Conservation (phyloP, 2,888 invertebrate genomes). For the Ctenicera cuprea region DNA sequence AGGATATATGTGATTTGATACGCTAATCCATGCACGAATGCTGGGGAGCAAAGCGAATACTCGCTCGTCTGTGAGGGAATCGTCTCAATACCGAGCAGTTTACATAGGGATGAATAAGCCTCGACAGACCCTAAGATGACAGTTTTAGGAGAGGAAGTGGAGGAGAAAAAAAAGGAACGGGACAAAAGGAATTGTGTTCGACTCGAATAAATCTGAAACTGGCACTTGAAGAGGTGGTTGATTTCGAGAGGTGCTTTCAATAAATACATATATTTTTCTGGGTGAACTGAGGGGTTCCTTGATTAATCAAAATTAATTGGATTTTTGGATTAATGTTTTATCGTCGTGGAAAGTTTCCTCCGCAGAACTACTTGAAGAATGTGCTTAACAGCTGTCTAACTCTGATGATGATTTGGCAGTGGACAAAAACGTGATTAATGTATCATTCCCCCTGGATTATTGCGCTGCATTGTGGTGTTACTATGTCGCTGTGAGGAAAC, state of each 20-base stretch:
- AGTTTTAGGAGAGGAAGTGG: slow-evolving; percentile 15
- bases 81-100: slow-evolving; percentile 28
- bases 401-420: slow-evolving; percentile 20
- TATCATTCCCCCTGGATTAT: slow-evolving; percentile 10
- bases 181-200: background rate
- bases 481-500: background rate
- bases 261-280: background rate
- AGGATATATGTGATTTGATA: slow-evolving; percentile 53
- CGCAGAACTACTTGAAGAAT: slow-evolving; percentile 8
- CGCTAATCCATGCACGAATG: slow-evolving; percentile 51
- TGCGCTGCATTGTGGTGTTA: background rate
- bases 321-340: slow-evolving; percentile 21
- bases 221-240: background rate
- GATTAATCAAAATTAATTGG: slow-evolving; percentile 17
- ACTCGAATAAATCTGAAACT: slow-evolving; percentile 16
- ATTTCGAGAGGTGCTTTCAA: background rate
- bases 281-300: background rate
- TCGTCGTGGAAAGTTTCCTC: slow-evolving; percentile 28
- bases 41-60: slow-evolving; percentile 41
- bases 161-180: slow-evolving; percentile 19
- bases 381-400: slow-evolving; percentile 34
- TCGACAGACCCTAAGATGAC: slow-evolving; percentile 18
- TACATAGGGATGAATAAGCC: slow-evolving; percentile 25
- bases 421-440: slow-evolving; percentile 23
- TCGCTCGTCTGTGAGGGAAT: slow-evolving; percentile 37